Evolutionary conservation across 2,113 vertebrate genomes (phyloP).

Genomic region (Hyperoodon ampullatus): DNA sequence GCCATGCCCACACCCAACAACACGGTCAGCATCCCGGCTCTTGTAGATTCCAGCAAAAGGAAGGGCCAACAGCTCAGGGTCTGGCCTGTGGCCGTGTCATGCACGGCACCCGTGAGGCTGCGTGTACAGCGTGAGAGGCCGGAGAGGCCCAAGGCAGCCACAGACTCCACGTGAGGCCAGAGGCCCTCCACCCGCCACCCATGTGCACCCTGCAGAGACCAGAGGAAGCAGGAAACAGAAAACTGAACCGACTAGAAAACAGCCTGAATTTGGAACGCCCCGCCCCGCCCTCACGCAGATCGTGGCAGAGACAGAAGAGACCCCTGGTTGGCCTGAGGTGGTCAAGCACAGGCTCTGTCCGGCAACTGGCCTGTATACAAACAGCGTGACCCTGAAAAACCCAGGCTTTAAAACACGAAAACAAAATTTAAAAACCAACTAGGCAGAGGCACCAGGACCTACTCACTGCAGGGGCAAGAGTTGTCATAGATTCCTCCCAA

Average conservation of each 20-base stretch:
- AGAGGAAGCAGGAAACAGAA: neutral
- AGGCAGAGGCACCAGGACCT: neutral
- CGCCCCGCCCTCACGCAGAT: neutral
- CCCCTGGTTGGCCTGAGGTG: neutral
- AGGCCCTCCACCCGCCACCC: fast-evolving
- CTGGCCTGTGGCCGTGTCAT: fast-evolving
- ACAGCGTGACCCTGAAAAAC: neutral
- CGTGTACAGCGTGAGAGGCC: fast-evolving
- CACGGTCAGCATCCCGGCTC: fast-evolving
- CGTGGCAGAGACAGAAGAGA: neutral
- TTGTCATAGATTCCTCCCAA: neutral
- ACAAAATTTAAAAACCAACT: neutral
- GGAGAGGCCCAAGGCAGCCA: neutral
- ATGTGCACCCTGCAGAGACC: fast-evolving
- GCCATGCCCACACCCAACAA: neutral
- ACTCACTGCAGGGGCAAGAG: neutral
- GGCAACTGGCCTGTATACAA: neutral
- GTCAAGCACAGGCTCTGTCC: neutral
- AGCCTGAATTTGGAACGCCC: neutral
- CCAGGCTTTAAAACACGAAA: neutral
- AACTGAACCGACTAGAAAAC: fast-evolving
- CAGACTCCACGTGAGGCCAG: fast-evolving
- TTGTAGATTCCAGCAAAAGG: neutral
- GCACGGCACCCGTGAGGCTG: fast-evolving
- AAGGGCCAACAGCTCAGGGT: neutral